Percentiles rank a stretch among this genome's conserved stretches.
phyloP scores from a whole-genome alignment of 2,113 vertebrate genomes.

The Hippocampus abdominalis region DNA sequence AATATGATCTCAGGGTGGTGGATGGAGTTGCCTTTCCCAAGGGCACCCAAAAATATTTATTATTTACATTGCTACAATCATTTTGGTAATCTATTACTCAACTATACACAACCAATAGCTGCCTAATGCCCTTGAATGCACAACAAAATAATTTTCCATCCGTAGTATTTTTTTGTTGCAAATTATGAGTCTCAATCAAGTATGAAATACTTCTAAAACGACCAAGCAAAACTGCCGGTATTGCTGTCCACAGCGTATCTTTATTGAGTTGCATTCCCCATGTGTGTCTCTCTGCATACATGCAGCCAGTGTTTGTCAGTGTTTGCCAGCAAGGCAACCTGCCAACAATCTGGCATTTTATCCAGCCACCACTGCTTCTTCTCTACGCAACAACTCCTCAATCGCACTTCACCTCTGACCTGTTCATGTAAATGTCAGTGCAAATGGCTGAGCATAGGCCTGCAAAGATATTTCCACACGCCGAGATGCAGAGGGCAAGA shows the following conservation, averaged over 20 bases:
- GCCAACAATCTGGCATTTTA: conserved; percentile 52
- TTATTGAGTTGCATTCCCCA: background rate
- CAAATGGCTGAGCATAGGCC: conserved; percentile 47
- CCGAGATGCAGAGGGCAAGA: conserved; percentile 17
- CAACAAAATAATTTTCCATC: background rate
- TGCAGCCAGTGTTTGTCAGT: conserved; percentile 13
- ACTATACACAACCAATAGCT: too few species aligned
- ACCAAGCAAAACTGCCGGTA: background rate
- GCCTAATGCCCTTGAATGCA: background rate
- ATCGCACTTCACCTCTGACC: conserved; percentile 29
- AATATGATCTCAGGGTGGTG: too few species aligned
- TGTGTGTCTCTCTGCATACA: conserved; percentile 16
- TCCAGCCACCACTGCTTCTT: conserved; percentile 18
- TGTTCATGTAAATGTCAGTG: conserved; percentile 62
- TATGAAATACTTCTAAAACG: conserved; percentile 1
- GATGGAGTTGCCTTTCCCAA: too few species aligned
- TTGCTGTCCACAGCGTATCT: background rate
- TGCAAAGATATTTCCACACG: conserved; percentile 29
- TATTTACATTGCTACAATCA: too few species aligned
- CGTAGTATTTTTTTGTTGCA: background rate
- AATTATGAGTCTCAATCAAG: background rate
- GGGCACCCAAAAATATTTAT: too few species aligned
- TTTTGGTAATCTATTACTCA: too few species aligned
- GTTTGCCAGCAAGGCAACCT: conserved; percentile 17
- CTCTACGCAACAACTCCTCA: conserved; percentile 25